Base-by-base conservation (phyloP, 2,888 invertebrate species). In the Coleophora deauratella region DNA sequence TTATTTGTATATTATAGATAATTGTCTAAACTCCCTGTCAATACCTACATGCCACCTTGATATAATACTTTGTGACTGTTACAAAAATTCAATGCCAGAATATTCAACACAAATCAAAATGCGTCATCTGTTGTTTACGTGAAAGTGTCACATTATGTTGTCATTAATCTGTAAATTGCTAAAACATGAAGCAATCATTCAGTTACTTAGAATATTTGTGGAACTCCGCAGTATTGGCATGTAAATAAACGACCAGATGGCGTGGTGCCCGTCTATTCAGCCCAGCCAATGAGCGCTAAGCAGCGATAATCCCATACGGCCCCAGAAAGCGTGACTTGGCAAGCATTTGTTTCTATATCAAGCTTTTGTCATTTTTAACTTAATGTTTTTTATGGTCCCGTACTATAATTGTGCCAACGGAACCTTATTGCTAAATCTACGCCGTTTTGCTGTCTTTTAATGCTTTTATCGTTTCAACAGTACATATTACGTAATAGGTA, bases 241-340 rank as follows among this genome's bases (percentile, higher is more conserved):
- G 69, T 75, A 72, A 74, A 80, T 74, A 80, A 82, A 84, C 75
- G 81, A 82, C 70, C 74, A 60, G 71, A 74, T 84, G 66, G 82
- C 82, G 80, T 84, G 82, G 77, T 57, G 74, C 61, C 63, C 73
- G 74, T 77, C 79, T 79, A 82, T 82, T 82, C 71, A 67, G 66
- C 64, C 72, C 67, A 57, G 62, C 72, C 77, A 76, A 75, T 78
- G 79, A 80, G 74, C 69, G 66, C 49, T 21, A 21, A 21, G 3
- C 21, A 21, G 62, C 79, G 75, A 79, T 80, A 80, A 79, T 76
- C 76, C 76, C 72, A 77, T 78, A 80, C 72, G 63, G 72, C 73
- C 65, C 55, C 67, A 66, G 65, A 70, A 69, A 72, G 73, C 79
- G 77, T 75, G 75, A 77, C 78, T 70, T 51, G 51, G 44, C 54